Evolutionary conservation across 2,797 vertebrate genomes (phyloP).

Genomic region (Micrastur ruficollis): DNA sequence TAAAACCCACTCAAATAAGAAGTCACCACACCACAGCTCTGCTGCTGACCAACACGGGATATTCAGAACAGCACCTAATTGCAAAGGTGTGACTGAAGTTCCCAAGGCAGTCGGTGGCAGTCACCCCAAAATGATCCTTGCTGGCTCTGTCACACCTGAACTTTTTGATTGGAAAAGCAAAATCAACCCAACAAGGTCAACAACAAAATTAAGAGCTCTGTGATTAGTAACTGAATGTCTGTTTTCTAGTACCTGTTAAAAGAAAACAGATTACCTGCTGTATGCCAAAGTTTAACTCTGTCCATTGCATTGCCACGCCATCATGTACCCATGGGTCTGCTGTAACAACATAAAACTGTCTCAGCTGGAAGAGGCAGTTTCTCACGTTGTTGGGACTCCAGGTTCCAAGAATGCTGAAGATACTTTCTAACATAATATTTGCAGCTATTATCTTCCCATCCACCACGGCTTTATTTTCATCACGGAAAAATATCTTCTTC

Average conservation of each 20-base stretch:
- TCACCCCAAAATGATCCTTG: not conserved
- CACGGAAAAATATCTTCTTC: fast-evolving
- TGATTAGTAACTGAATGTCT: not conserved
- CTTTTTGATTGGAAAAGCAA: not conserved
- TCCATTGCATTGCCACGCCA: not conserved
- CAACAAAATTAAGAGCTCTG: not conserved
- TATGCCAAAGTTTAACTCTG: constrained; percentile 17
- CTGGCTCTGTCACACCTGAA: not conserved
- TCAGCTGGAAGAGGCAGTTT: constrained; percentile 79
- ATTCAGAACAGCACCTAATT: not conserved
- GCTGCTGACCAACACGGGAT: not conserved
- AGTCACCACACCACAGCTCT: not conserved
- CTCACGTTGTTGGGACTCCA: constrained; percentile 79
- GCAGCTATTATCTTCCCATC: constrained; percentile 81
- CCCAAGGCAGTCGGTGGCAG: not conserved
- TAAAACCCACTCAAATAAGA: not conserved
- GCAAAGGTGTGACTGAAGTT: not conserved
- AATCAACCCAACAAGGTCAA: not conserved
- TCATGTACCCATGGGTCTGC: constrained; percentile 69
- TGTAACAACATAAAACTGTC: constrained; percentile 77
- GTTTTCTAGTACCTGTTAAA: too few species aligned
- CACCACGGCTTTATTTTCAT: constrained; percentile 40
- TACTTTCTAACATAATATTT: constrained; percentile 77
- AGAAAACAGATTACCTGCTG: constrained; percentile 69
- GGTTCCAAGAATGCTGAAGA: constrained; percentile 81